Base-by-base conservation (phyloP, 92 coral and sea anemone genomes). In the Epizoanthus rinbou region DNA sequence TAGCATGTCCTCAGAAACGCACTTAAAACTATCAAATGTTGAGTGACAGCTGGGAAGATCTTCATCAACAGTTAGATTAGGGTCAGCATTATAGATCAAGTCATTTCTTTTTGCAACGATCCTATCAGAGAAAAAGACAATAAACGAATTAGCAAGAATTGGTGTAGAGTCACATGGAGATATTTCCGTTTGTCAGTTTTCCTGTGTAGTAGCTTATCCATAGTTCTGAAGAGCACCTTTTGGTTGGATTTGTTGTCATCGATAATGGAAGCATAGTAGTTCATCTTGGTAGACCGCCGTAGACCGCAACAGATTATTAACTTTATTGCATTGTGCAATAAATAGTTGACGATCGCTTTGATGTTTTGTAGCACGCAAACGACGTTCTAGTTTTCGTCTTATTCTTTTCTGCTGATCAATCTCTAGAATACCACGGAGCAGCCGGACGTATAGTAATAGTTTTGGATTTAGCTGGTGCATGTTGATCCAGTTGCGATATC, bases 151-250 rank as follows among this genome's bases (percentile, higher is more conserved):
- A 11, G 64, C 65, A 21, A 54, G 64, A 3, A 39, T 45, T 56
- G 53, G 10, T 6, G 76, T 21, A 43, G 65, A 75, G 66, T 75
- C 60, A n/a, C 80, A 75, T 8, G 66, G 43, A 23, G 80, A 65
- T 54, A 47, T 47, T 75, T 54, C 17, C 14, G 50, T 75, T 37
- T 54, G 39, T 74, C 80, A 54, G 9, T 22, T 57, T 58, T 78
- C 16, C 71, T 35, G 8, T 79, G 71, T 41, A 79, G 25, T 25
- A 79, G 83, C 41, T 17, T 78, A 57, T 60, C 83, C 63, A 58
- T 79, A 8, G 83, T 79, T 57, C 45, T 79, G 39, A 79, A 79
- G 66, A 79, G 83, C n/a, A 37, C 58, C 66, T 79, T 79, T 41
- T 62, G 66, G 33, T n/a, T 41, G 39, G 72, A 60, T 71, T 79